A percentile compares a stretch with the other conserved stretches of the same genome.
phyloP scores from a whole-genome alignment of 2,888 invertebrate genomes.

The Antitype chi region DNA sequence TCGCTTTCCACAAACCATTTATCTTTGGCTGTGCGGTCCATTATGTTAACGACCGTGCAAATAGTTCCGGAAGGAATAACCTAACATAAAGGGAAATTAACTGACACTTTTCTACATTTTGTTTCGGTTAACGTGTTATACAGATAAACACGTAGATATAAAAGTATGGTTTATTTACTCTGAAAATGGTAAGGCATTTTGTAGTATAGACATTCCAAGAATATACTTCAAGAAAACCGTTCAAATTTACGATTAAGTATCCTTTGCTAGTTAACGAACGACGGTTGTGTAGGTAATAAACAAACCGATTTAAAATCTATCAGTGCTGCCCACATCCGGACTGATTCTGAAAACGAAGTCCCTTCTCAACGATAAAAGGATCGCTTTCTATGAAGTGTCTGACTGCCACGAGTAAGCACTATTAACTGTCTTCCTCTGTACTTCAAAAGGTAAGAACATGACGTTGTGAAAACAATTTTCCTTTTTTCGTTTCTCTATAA shows the following conservation, averaged over 20 bases:
- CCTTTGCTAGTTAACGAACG: neutral
- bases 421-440: slow-evolving; percentile 48
- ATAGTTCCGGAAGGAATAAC: slow-evolving; percentile 83
- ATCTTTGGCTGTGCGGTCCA: slow-evolving; percentile 82
- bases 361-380: slow-evolving; percentile 54
- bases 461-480: slow-evolving; percentile 54
- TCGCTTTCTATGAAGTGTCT: slow-evolving; percentile 53
- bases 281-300: slow-evolving; percentile 25
- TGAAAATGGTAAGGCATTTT: neutral
- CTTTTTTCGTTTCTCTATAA: slow-evolving; percentile 45
- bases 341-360: slow-evolving; percentile 51
- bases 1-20: slow-evolving; percentile 81
- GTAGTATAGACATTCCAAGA: neutral
- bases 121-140: slow-evolving; percentile 46
- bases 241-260: slow-evolving; percentile 1
- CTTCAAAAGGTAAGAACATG: slow-evolving; percentile 60
- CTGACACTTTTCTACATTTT: slow-evolving; percentile 69
- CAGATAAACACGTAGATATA: slow-evolving; percentile 6
- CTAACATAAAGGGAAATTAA: slow-evolving; percentile 72
- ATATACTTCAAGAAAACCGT: neutral
- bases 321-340: slow-evolving; percentile 14
- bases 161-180: slow-evolving; percentile 8
- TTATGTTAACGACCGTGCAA: slow-evolving; percentile 84
- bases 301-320: slow-evolving; percentile 40
- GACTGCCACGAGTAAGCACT: slow-evolving; percentile 52